A percentile compares a stretch with the other conserved stretches of the same genome.
These are phyloP conservation scores for Sinocyclocheilus grahami DNA, from an alignment of 2,113 vertebrate species.

Conservation along the genomic window DNA sequence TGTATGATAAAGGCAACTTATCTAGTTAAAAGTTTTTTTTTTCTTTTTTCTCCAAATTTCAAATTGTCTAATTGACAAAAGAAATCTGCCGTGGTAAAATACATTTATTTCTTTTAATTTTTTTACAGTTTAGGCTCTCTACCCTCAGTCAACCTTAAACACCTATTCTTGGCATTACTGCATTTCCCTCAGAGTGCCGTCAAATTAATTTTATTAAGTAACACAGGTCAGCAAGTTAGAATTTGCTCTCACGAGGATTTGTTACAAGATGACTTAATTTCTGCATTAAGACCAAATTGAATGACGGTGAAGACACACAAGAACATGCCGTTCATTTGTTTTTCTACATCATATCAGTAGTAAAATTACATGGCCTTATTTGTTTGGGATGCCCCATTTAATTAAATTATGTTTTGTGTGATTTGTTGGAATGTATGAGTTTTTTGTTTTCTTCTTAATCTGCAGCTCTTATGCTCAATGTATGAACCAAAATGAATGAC, in stretches of 20 bases:
- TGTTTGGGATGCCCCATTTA: not conserved
- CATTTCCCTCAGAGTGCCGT: not conserved
- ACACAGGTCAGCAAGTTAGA: not conserved
- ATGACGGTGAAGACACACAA: not conserved
- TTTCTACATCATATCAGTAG: not conserved
- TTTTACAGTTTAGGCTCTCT: not conserved
- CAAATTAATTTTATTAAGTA: not conserved
- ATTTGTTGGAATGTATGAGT: not conserved
- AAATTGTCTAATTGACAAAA: too few species aligned
- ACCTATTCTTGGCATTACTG: not conserved
- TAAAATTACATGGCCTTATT: not conserved
- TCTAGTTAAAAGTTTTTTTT: too few species aligned
- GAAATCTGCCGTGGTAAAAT: not conserved
- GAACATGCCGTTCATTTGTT: not conserved
- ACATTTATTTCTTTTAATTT: not conserved
- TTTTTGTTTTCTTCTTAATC: not conserved
- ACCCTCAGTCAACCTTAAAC: not conserved
- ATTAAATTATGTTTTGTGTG: not conserved
- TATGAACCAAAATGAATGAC: constrained; percentile 30
- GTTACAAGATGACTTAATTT: not conserved
- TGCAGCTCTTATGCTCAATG: constrained; percentile 1
- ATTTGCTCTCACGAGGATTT: not conserved
- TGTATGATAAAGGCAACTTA: too few species aligned
- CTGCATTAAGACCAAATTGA: not conserved
- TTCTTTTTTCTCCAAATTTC: too few species aligned